Evolutionary conservation across 1,140 invertebrate species (phyloP).

Genomic region (Aphelenchoides besseyi): DNA sequence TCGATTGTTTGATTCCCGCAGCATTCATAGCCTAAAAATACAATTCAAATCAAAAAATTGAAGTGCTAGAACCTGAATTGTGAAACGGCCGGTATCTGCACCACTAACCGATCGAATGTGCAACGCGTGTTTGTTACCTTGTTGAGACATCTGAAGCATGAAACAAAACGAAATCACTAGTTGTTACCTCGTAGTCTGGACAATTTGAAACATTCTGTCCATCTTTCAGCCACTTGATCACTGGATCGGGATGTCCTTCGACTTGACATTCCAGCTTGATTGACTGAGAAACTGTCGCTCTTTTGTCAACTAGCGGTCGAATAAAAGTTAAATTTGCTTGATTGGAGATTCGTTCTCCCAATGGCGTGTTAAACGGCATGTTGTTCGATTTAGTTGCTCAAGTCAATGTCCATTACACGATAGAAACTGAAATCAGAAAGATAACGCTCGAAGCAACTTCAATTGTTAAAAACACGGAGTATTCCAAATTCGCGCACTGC

Average conservation of each 20-base stretch:
- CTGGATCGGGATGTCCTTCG: slow-evolving; percentile 56
- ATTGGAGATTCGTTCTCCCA: slow-evolving; percentile 52
- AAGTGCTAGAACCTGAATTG: too few relatives aligned
- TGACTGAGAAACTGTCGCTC: slow-evolving; percentile 56
- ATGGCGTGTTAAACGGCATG: slow-evolving; percentile 56
- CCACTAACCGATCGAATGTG: slow-evolving; percentile 38
- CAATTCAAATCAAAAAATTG: too few relatives aligned
- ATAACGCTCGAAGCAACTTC: too few relatives aligned
- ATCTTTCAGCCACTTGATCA: slow-evolving; percentile 58
- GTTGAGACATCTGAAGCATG: slow-evolving; percentile 44
- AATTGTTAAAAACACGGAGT: too few relatives aligned
- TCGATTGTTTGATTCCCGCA: slow-evolving; percentile 61
- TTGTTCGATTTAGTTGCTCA: background rate
- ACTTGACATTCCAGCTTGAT: slow-evolving; percentile 60
- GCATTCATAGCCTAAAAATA: slow-evolving; percentile 61
- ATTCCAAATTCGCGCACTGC: too few relatives aligned
- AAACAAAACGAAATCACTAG: slow-evolving; percentile 39
- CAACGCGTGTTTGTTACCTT: slow-evolving; percentile 47
- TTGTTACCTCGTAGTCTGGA: slow-evolving; percentile 45
- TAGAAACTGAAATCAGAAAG: too few relatives aligned
- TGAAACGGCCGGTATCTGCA: slow-evolving; percentile 59
- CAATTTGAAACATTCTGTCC: slow-evolving; percentile 60
- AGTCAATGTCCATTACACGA: too few relatives aligned
- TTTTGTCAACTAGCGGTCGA: slow-evolving; percentile 16
- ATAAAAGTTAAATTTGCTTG: slow-evolving; percentile 53